Conservation (phyloP, 2,113 vertebrate species). For the Hoplias malabaricus region DNA sequence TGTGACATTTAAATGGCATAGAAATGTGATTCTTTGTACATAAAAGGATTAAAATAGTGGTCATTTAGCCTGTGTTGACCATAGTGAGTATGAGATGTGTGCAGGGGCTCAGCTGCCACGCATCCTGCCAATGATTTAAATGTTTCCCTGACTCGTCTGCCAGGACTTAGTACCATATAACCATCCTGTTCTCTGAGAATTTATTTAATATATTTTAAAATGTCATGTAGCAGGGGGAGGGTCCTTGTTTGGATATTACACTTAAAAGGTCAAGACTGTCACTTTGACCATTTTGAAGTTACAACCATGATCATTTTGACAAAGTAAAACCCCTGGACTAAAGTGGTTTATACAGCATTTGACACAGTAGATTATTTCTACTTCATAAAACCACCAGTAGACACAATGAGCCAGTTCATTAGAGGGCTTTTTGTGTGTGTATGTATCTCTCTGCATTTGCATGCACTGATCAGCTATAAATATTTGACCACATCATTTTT, state of each 20-base stretch:
- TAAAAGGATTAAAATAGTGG: constrained; percentile 8
- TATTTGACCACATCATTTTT: too few species aligned
- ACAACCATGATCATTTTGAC: too few species aligned
- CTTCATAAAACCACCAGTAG: too few species aligned
- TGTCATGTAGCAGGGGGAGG: not conserved
- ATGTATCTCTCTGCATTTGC: too few species aligned
- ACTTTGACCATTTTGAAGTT: not conserved
- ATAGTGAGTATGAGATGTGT: not conserved
- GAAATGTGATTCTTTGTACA: constrained; percentile 47
- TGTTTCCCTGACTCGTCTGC: not conserved
- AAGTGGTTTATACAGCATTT: too few species aligned
- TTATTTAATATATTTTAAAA: not conserved
- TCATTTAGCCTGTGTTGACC: not conserved
- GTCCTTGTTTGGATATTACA: not conserved
- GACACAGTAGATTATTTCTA: too few species aligned
- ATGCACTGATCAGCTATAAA: too few species aligned
- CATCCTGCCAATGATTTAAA: not conserved
- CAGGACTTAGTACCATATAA: not conserved
- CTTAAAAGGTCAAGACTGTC: too few species aligned
- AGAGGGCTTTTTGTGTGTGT: too few species aligned
- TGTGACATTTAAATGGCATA: constrained; percentile 30
- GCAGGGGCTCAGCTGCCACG: not conserved
- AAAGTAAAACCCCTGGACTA: too few species aligned
- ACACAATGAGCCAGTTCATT: too few species aligned
- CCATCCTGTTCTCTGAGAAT: not conserved